These are phyloP conservation scores for Steinernema scapterisci DNA, from an alignment of 2,888 invertebrate genomes.

Conservation along the genomic window DNA sequence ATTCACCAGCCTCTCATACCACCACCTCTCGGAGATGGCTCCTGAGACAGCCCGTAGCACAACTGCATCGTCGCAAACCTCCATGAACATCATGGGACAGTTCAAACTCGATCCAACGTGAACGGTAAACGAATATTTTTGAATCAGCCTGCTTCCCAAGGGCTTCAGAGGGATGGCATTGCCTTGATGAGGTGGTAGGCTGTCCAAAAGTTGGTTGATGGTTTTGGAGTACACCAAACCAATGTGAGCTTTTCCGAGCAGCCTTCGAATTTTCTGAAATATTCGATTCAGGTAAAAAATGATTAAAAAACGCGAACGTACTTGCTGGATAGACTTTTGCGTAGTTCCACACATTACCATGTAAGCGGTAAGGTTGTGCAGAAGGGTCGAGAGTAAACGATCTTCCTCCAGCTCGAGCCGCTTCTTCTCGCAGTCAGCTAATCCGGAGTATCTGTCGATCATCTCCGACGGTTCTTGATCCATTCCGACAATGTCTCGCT, in stretches of 20 bases:
- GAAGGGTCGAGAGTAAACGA: conserved; percentile 86
- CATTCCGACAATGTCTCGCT: conserved; percentile 98
- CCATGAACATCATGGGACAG: conserved; percentile 76
- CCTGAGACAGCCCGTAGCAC: conserved; percentile 74
- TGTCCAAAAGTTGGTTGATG: conserved; percentile 92
- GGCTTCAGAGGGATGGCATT: conserved; percentile 97
- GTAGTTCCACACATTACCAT: conserved; percentile 74
- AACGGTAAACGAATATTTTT: conserved; percentile 96
- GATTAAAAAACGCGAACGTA: conserved; percentile 10
- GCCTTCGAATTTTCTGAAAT: conserved; percentile 79
- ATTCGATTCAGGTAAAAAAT: no score
- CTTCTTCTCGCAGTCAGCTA: conserved; percentile 73
- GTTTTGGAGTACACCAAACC: conserved; percentile 96
- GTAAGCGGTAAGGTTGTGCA: conserved; percentile 94
- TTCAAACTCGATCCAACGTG: conserved; percentile 91
- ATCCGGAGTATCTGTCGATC: conserved; percentile 64
- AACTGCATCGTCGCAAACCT: conserved; percentile 85
- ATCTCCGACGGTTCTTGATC: conserved; percentile 76
- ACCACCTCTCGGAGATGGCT: conserved; percentile 79
- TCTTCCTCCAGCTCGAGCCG: conserved; percentile 97
- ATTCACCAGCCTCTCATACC: conserved; percentile 92
- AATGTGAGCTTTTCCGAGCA: conserved; percentile 97
- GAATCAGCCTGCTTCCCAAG: conserved; percentile 88
- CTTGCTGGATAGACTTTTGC: conserved; percentile 60
- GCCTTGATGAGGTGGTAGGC: conserved; percentile 88